phyloP scores from a whole-genome alignment of 2,113 vertebrate species.

The Hippocampus barbouri region DNA sequence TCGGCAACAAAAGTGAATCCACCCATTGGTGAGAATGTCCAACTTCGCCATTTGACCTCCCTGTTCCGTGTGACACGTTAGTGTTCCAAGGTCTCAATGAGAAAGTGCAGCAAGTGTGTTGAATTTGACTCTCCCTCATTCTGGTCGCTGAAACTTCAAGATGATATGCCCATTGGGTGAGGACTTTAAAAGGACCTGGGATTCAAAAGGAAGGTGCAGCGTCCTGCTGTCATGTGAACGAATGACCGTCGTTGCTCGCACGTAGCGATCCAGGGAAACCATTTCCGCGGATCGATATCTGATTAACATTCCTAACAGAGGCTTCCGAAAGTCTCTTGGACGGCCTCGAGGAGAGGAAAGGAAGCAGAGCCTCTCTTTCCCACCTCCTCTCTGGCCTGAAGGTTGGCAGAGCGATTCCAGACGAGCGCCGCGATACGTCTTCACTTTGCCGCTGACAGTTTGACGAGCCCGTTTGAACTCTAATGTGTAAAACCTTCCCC shows the following conservation, averaged over 20 bases:
- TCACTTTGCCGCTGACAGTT: constrained; percentile 40
- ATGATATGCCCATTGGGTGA: not conserved
- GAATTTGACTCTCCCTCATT: not conserved
- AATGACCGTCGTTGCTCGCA: constrained; percentile 18
- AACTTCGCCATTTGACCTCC: not conserved
- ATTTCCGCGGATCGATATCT: constrained; percentile 49
- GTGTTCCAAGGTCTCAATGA: not conserved
- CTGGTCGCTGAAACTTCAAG: not conserved
- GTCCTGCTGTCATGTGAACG: constrained; percentile 3
- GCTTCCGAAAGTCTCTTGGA: constrained; percentile 34
- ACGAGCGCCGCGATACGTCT: constrained; percentile 35
- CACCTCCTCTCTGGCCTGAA: constrained; percentile 26
- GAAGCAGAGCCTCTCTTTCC: constrained; percentile 5
- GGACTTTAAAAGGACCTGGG: not conserved
- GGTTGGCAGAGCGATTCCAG: constrained; percentile 38
- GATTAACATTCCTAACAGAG: constrained; percentile 53
- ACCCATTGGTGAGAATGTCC: not conserved
- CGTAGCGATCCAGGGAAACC: constrained; percentile 21
- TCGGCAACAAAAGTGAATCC: not conserved
- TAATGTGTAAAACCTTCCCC: constrained; percentile 38
- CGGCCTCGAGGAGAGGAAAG: constrained; percentile 26
- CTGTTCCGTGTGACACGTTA: not conserved
- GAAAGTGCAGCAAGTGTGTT: not conserved
- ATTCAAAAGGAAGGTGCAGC: constrained; percentile 1
- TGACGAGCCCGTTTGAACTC: constrained; percentile 39